These are phyloP conservation scores for Himalopsyche japonica DNA, from an alignment of 2,888 invertebrate species.

Conservation along the genomic window DNA sequence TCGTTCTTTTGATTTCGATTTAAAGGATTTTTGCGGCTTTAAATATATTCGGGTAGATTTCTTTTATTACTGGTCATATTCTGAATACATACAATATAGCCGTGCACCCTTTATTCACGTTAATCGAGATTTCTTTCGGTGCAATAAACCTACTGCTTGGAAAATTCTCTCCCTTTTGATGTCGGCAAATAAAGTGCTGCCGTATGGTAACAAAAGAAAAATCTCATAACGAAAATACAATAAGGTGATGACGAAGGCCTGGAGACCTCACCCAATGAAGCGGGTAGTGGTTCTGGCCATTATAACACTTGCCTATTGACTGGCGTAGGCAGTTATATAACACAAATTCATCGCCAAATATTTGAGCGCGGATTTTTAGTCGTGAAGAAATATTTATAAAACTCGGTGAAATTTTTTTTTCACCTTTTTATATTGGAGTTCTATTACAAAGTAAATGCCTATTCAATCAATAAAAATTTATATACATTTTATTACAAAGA, in stretches of 20 bases:
- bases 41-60: too few species aligned
- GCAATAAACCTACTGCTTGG: not conserved
- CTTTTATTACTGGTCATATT: too few species aligned
- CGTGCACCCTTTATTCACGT: not conserved
- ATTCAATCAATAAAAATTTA: too few species aligned
- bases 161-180: not conserved
- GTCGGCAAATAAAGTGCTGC: constrained; percentile 11
- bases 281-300: not conserved
- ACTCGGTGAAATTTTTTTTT: too few species aligned
- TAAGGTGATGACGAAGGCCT: constrained; percentile 4
- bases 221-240: constrained; percentile 32
- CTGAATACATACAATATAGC: not conserved
- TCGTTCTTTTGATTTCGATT: too few species aligned
- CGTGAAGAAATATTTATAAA: too few species aligned
- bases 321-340: not conserved
- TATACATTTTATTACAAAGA: too few species aligned
- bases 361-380: not conserved
- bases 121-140: not conserved
- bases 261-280: constrained; percentile 14
- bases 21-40: too few species aligned
- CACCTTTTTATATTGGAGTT: too few species aligned
- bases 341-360: not conserved
- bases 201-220: constrained; percentile 19
- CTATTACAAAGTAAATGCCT: too few species aligned
- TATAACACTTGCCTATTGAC: not conserved